These are phyloP conservation scores for Lycia hirtaria DNA, from an alignment of 2,888 invertebrate species.

Conservation along the genomic window DNA sequence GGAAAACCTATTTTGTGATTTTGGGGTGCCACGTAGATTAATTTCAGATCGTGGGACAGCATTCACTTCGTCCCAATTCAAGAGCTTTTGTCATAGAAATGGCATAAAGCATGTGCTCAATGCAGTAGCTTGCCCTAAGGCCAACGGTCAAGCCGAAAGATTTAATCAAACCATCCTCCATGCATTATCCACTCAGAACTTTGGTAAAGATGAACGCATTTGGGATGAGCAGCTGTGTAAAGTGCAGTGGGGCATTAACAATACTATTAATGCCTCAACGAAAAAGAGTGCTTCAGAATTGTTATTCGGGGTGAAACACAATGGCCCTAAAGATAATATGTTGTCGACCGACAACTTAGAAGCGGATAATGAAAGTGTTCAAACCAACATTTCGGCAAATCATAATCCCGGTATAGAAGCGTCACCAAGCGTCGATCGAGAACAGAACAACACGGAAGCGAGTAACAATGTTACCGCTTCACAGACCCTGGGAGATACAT, in stretches of 20 bases:
- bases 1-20: neutral
- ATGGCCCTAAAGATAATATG: neutral
- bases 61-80: neutral
- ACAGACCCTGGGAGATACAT: neutral
- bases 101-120: neutral
- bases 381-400: neutral
- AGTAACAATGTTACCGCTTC: neutral
- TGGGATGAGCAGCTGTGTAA: neutral
- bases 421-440: neutral
- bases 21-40: neutral
- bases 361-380: neutral
- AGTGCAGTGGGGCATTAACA: constrained; percentile 1
- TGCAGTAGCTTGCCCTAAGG: too few relatives aligned
- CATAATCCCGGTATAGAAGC: neutral
- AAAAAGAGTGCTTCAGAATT: neutral
- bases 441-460: too few relatives aligned
- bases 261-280: neutral
- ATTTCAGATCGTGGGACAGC: neutral
- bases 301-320: neutral
- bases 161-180: neutral
- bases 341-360: neutral
- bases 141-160: too few relatives aligned
- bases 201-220: neutral
- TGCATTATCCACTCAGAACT: neutral
- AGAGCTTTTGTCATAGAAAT: neutral